Percentiles rank a stretch among this genome's conserved stretches.
Conservation (phyloP, 2,113 vertebrate genomes). For the Speoplatyrhinus poulsoni region DNA sequence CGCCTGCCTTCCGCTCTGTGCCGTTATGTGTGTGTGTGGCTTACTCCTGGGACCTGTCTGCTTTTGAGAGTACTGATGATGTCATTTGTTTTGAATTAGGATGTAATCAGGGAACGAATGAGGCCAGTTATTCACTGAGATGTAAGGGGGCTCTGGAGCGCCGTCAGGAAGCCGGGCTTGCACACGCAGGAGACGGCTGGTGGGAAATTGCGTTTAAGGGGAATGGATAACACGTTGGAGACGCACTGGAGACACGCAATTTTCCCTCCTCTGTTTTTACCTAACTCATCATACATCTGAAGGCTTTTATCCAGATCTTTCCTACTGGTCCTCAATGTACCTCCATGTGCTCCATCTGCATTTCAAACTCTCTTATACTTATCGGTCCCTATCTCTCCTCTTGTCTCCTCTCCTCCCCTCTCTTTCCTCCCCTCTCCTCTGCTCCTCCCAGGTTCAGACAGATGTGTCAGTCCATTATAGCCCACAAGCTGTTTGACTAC, state of each 20-base stretch:
- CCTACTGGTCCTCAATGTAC: not conserved
- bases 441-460: conserved; percentile 84
- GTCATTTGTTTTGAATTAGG: conserved; percentile 60
- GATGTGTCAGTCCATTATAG: conserved; percentile 93
- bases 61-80: conserved; percentile 43
- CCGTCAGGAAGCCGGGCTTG: conserved; percentile 15
- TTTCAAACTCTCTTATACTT: not conserved
- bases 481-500: conserved; percentile 96
- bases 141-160: conserved; percentile 26
- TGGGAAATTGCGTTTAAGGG: not conserved
- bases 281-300: not conserved
- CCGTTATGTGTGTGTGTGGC: not conserved
- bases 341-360: not conserved
- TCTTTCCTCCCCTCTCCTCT: conserved; percentile 5
- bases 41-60: conserved; percentile 25
- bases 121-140: conserved; percentile 33
- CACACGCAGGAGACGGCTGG: conserved; percentile 12
- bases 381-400: not conserved
- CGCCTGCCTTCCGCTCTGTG: not conserved
- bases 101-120: conserved; percentile 46
- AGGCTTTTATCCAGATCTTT: not conserved
- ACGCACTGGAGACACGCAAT: not conserved
- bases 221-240: not conserved
- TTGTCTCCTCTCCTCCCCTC: not conserved
- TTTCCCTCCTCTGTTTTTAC: not conserved